Base-by-base conservation (phyloP, 1,140 invertebrate species). In the Leptinotarsa defecta region DNA sequence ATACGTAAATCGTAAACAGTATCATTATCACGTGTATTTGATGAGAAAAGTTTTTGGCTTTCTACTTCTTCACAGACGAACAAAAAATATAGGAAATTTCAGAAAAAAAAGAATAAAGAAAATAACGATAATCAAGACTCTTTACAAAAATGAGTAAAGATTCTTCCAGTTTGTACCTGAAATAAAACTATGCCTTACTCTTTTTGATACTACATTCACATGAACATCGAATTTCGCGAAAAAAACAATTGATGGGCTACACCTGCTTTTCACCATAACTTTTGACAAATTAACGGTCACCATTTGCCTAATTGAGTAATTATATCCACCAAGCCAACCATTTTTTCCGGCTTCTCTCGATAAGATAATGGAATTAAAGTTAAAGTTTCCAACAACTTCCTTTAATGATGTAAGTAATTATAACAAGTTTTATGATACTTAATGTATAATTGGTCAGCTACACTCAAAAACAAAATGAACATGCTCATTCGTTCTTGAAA, bases 281-380 rank as follows among this genome's bases (percentile, higher is more conserved):
- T 57, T n/a, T 57, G 52, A 57, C 52, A 57, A 57, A 57, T 57
- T 57, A 57, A 57, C 52, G 52, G 52, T n/a, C n/a, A 57, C 17
- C 52, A 17, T 57, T 57, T 57, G 52, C 52, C 52, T 57, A 57
- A 57, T 57, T 57, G n/a, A 57, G 52, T 57, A 19, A 15, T 19
- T 57, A 57, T 57, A 57, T 57, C 2, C 17, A 57, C 15, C 52
- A 19, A 57, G 13, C 17, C 52, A 19, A 57, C 52, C 15, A 57
- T 57, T 57, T 57, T 19, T 57, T 57, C n/a, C 52, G 52, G 17
- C 6, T 1, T 57, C 52, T 57, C 8, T 11, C 8, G 52, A 13
- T 57, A 57, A 57, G 17, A 57, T 17, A n/a, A 19, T 57, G 13
- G n/a, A n/a, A 57, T 57, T 57, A 57, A 15, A 57, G n/a, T 57